Percentiles rank a stretch among this genome's conserved stretches.
These are phyloP conservation scores for Halcyon senegalensis DNA, from an alignment of 2,113 vertebrate genomes.

Conservation along the genomic window DNA sequence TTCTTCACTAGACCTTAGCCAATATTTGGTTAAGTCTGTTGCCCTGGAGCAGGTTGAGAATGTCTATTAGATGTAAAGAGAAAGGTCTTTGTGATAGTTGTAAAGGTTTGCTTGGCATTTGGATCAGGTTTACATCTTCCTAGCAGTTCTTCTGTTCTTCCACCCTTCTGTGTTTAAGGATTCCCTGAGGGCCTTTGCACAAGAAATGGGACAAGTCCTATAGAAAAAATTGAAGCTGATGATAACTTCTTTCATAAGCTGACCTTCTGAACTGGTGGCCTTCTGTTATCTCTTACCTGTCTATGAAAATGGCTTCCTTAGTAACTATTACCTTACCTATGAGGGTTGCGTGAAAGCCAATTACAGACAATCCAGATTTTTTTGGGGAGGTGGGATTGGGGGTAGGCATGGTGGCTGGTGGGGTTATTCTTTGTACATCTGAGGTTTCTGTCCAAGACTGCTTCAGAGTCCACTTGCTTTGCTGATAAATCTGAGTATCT, in stretches of 20 bases:
- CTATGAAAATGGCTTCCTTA: background rate
- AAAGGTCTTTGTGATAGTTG: background rate
- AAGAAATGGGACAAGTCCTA: background rate
- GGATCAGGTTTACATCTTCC: background rate
- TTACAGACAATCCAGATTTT: background rate
- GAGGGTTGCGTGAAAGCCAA: background rate
- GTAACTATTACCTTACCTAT: background rate
- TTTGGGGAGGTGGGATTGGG: too few species aligned
- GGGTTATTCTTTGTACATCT: background rate
- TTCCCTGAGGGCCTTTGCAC: background rate
- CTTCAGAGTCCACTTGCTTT: background rate
- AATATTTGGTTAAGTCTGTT: background rate
- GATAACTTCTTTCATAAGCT: background rate
- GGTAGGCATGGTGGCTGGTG: background rate
- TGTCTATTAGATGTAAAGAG: background rate
- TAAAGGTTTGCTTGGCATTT: background rate
- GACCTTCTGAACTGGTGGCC: background rate
- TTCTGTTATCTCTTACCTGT: background rate
- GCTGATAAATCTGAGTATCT: background rate
- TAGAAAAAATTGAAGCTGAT: background rate
- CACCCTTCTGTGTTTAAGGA: background rate
- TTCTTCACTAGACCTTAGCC: background rate
- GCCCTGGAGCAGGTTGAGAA: background rate
- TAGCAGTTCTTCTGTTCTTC: background rate
- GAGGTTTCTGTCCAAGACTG: background rate